Evolutionary conservation across 2,888 invertebrate genomes (phyloP).

Genomic region (Silvanus unidentatus): DNA sequence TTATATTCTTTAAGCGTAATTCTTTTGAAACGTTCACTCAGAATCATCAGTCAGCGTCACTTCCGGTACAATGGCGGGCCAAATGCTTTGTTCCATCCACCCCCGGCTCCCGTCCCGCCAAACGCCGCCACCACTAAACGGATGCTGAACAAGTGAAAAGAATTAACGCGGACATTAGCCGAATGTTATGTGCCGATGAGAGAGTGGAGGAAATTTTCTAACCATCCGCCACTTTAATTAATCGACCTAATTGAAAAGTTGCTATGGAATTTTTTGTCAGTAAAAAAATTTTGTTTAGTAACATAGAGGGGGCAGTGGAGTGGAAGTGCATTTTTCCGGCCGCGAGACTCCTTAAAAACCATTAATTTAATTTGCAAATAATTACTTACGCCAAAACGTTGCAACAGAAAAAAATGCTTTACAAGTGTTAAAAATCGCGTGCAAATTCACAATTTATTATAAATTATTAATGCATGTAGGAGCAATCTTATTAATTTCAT

Average conservation of each 20-base stretch:
- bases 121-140: constrained; percentile 24
- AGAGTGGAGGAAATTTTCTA: too few relatives aligned
- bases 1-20: constrained; percentile 42
- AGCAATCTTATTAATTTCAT: too few relatives aligned
- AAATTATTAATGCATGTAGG: too few relatives aligned
- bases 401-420: too few relatives aligned
- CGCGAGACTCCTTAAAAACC: constrained; percentile 4
- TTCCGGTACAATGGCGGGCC: constrained; percentile 43
- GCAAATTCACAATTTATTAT: too few relatives aligned
- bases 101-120: constrained; percentile 12
- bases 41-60: constrained; percentile 48
- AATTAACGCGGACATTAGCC: constrained; percentile 39
- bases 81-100: constrained; percentile 35
- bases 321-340: too few relatives aligned
- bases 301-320: constrained; percentile 15
- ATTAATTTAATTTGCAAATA: constrained; percentile 1
- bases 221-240: constrained; percentile 36
- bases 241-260: constrained; percentile 43
- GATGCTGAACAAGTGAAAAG: constrained; percentile 34
- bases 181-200: constrained; percentile 1
- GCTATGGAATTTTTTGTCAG: constrained; percentile 32
- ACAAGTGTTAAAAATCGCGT: too few relatives aligned
- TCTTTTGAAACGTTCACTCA: constrained; percentile 41
- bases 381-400: too few relatives aligned
- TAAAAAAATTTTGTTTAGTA: constrained; percentile 13